Percentiles rank a stretch among this genome's conserved stretches.
phyloP scores from a whole-genome alignment of 2,113 vertebrate genomes.

The Hippopotamus amphibius region DNA sequence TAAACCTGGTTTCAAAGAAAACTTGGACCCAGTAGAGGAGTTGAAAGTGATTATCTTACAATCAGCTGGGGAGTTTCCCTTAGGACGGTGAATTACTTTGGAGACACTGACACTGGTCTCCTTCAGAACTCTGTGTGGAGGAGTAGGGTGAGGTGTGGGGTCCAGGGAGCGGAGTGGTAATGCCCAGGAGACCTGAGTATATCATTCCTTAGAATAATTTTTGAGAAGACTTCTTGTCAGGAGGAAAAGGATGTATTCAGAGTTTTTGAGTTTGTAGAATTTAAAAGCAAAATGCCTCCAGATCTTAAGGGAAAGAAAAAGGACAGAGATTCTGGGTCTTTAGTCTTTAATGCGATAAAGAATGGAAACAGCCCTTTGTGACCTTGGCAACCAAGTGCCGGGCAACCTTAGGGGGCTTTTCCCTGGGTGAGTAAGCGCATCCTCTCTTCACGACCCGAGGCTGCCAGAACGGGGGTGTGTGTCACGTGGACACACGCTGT shows the following conservation, averaged over 20 bases:
- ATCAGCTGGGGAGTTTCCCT: background rate
- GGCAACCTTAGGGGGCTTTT: background rate
- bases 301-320: background rate
- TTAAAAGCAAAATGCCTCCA: background rate
- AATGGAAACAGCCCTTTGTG: background rate
- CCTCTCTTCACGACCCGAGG: background rate
- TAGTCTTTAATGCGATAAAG: background rate
- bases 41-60: conserved; percentile 11
- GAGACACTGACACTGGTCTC: background rate
- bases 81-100: background rate
- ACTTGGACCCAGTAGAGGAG: background rate
- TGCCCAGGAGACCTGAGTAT: background rate
- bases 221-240: background rate
- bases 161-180: background rate
- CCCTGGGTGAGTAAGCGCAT: background rate
- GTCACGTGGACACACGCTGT: background rate
- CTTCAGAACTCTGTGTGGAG: background rate
- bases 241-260: background rate
- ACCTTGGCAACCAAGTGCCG: background rate
- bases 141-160: no score
- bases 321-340: background rate
- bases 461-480: background rate
- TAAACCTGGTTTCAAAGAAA: background rate
- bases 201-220: background rate
- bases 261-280: background rate